A percentile compares a stretch with the other conserved stretches of the same genome.
These are phyloP conservation scores for Prionailurus viverrinus DNA, from an alignment of 2,113 vertebrate genomes.

Conservation along the genomic window DNA sequence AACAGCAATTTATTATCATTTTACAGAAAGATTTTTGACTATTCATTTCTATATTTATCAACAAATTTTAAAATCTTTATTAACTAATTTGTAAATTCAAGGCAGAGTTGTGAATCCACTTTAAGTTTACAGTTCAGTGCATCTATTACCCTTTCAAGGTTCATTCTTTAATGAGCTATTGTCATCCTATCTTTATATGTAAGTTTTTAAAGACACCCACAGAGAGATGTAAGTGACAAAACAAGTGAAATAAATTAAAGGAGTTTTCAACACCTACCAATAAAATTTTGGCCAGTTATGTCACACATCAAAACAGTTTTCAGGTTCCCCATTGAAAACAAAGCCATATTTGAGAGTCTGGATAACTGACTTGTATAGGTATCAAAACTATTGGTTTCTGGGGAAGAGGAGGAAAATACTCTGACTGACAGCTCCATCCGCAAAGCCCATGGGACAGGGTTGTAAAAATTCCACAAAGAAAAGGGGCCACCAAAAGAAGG, in stretches of 20 bases:
- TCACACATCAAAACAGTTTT: not conserved
- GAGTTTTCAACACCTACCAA: not conserved
- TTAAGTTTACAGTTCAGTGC: not conserved
- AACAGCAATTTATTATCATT: not conserved
- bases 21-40: slow-evolving; percentile 6
- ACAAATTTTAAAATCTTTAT: not conserved
- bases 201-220: not conserved
- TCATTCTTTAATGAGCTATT: not conserved
- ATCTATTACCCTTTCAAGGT: not conserved
- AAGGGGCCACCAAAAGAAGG: not conserved
- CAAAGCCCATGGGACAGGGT: not conserved
- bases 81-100: not conserved
- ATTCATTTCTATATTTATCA: not conserved
- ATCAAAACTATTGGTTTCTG: not conserved
- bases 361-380: not conserved
- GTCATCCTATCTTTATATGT: not conserved
- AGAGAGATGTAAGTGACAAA: not conserved
- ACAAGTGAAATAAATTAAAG: slow-evolving; percentile 6
- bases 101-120: not conserved
- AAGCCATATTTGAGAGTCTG: not conserved
- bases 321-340: not conserved
- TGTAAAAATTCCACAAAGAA: not conserved
- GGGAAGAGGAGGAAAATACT: not conserved
- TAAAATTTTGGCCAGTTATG: not conserved
- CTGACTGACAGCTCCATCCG: not conserved